Evolutionary conservation across 2,113 vertebrate species (phyloP).

Genomic region (Thymallus thymallus): DNA sequence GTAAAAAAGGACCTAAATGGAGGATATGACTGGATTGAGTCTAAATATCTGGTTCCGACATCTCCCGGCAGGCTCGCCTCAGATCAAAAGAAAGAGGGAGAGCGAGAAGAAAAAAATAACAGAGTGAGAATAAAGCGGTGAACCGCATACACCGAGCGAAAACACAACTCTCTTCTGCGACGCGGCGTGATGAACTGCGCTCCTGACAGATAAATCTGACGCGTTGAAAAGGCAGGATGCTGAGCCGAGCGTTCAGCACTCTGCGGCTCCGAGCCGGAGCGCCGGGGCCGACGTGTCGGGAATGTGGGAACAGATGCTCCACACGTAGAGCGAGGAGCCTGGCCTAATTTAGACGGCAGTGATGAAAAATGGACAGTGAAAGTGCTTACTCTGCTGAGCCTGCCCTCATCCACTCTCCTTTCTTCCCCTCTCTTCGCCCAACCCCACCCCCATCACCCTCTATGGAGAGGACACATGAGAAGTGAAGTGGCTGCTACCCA

Average conservation of each 20-base stretch:
- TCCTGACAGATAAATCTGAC: constrained; percentile 65
- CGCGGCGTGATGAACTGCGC: constrained; percentile 56
- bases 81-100: constrained; percentile 9
- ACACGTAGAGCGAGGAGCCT: constrained; percentile 4
- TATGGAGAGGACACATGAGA: background rate
- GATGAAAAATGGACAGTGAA: constrained; percentile 71
- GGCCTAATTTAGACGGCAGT: constrained; percentile 58
- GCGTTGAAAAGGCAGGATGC: constrained; percentile 59
- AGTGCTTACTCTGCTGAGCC: constrained; percentile 70
- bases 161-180: constrained; percentile 54
- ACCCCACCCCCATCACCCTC: constrained; percentile 14
- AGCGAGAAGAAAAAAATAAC: background rate
- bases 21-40: background rate
- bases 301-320: constrained; percentile 59
- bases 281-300: constrained; percentile 48
- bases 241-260: constrained; percentile 48
- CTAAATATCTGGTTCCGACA: background rate
- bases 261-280: constrained; percentile 19
- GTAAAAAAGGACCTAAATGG: too few relatives aligned
- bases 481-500: constrained; percentile 4
- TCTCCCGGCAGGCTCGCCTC: background rate
- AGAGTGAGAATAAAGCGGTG: background rate
- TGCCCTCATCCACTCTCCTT: constrained; percentile 36
- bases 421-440: constrained; percentile 16
- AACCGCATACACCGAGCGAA: constrained; percentile 40